A percentile compares a stretch with the other conserved stretches of the same genome.
phyloP scores from a whole-genome alignment of 2,888 invertebrate genomes.

The Horisme vitalbata region DNA sequence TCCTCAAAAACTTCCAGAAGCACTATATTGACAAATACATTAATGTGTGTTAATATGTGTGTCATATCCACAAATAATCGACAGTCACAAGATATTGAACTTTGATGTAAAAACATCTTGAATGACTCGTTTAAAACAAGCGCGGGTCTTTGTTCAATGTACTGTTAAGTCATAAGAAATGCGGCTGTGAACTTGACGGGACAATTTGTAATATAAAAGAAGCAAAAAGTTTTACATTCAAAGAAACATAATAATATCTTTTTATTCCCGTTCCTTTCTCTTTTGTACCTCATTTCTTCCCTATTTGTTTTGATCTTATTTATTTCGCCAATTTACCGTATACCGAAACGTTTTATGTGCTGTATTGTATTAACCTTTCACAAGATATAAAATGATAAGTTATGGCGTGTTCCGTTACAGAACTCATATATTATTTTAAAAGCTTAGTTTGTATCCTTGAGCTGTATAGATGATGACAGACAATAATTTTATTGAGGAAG shows the following conservation, averaged over 20 bases:
- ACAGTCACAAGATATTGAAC: neutral
- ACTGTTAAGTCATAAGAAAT: constrained; percentile 24
- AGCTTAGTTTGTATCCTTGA: constrained; percentile 38
- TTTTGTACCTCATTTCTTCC: constrained; percentile 30
- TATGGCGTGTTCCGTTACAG: constrained; percentile 27
- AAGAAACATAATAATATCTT: constrained; percentile 31
- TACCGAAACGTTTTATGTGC: constrained; percentile 24
- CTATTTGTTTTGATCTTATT: constrained; percentile 33
- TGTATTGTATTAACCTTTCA: constrained; percentile 14
- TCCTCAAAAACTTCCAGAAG: too few relatives aligned
- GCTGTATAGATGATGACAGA: constrained; percentile 47
- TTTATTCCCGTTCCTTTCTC: constrained; percentile 34
- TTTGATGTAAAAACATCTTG: constrained; percentile 10
- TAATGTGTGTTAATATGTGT: too few relatives aligned
- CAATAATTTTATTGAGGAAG: constrained; percentile 80
- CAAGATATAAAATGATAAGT: constrained; percentile 10
- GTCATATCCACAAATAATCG: neutral
- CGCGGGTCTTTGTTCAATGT: constrained; percentile 13
- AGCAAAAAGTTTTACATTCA: constrained; percentile 27
- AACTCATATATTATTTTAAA: constrained; percentile 33
- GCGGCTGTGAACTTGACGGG: constrained; percentile 24
- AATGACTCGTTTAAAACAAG: constrained; percentile 13
- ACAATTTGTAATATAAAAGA: constrained; percentile 26
- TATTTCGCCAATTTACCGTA: constrained; percentile 26
- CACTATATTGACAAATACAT: too few relatives aligned